Evolutionary conservation across 1,140 invertebrate species (phyloP), one percentile per base, ranked within the genome.

Genomic region (Leptinotarsa lineolata): DNA sequence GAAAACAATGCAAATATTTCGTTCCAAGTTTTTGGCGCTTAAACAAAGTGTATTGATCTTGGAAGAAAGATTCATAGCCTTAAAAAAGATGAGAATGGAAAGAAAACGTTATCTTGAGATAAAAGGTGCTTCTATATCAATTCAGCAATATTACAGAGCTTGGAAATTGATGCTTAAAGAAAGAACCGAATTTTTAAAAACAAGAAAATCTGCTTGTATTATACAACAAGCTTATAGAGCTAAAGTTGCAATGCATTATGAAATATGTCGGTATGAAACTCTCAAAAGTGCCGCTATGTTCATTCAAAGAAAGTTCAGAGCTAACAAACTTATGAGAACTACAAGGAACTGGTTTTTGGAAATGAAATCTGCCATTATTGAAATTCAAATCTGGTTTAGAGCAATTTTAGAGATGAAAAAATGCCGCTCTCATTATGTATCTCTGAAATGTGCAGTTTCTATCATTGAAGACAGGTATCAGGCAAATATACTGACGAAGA

Each of bases 361-460:
- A 12, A 48, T 74, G 15, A 83, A 81, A 71, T 74, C 79, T 15
- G 80, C 85, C 15, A 82, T 81, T 44, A 75, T 83, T 22, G 72
- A 76, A 4, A 81, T 91, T 24, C 89, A 91, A 81, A 80, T 58
- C 4, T 83, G 84, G 76, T 87, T 85, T 76, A 86, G 81, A 81
- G 80, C 85, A 15, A 82, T 22, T 39, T 61, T 68, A 12, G 8
- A 79, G 20, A 84, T 83, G 78, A 78, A 74, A 18, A 68, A 74
- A 12, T 65, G 81, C 5, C 75, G 79, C 60, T 48, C 78, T 65
- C 48, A 79, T 39, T 86, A 82, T 78, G 61, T 82, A 8, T 78
- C 77, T 6, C 76, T 83, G 12, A 79, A 71, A 71, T 54, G 71
- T 66, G 78, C 80, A 6, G 75, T 76, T 0, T 75, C 68, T 16